Conservation (phyloP, 1,140 invertebrate genomes). For the Sycophila sp. region DNA sequence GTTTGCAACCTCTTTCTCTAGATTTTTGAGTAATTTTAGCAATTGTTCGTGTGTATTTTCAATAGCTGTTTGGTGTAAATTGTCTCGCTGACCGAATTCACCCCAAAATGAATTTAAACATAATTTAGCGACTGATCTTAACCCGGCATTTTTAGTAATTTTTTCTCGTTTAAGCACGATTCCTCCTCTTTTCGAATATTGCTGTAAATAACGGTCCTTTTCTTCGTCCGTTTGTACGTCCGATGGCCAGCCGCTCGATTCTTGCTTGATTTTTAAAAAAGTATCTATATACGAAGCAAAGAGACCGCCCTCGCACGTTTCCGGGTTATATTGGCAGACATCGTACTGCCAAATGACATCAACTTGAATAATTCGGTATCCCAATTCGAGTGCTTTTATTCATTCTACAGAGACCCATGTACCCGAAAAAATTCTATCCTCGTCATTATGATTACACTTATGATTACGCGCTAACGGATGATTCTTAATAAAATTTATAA, state of each 20-base stretch:
- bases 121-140: background rate
- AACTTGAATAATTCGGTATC: background rate
- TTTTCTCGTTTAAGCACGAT: background rate
- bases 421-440: background rate
- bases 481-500: background rate
- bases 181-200: no score
- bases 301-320: background rate
- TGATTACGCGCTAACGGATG: background rate
- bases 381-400: background rate
- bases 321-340: background rate
- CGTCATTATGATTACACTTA: no score
- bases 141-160: background rate
- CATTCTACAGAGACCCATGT: background rate
- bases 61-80: background rate
- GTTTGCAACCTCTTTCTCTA: background rate
- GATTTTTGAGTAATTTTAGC: background rate
- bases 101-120: background rate
- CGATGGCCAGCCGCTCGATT: no score
- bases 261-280: no score
- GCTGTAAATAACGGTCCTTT: no score
- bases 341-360: background rate
- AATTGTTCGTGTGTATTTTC: background rate
- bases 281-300: background rate
- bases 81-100: background rate
- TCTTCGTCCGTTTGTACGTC: no score